These are phyloP conservation scores for Cephus sareptanus DNA, from an alignment of 2,888 invertebrate genomes.

Conservation along the genomic window DNA sequence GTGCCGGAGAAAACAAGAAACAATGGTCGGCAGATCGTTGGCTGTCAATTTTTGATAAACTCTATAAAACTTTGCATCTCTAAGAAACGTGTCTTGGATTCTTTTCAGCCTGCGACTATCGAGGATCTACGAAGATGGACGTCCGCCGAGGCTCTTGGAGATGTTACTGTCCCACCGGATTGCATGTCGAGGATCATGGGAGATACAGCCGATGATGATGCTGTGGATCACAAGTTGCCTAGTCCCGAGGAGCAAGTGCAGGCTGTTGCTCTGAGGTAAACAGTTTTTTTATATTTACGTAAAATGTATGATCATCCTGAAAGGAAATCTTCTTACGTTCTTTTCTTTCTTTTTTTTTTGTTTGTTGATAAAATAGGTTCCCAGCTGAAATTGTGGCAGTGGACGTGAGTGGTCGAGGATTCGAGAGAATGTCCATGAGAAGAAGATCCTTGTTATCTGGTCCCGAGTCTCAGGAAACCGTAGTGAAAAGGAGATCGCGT, in stretches of 20 bases:
- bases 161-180: slow-evolving; percentile 83
- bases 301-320: not conserved
- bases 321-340: not conserved
- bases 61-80: not conserved
- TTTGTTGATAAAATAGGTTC: slow-evolving; percentile 70
- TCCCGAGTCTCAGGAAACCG: slow-evolving; percentile 49
- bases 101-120: slow-evolving; percentile 80
- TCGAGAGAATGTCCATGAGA: slow-evolving; percentile 88
- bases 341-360: not conserved
- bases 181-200: slow-evolving; percentile 78
- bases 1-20: not conserved
- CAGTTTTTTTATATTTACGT: slow-evolving; percentile 39
- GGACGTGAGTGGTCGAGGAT: slow-evolving; percentile 88
- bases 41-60: not conserved
- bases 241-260: slow-evolving; percentile 89
- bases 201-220: slow-evolving; percentile 73
- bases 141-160: slow-evolving; percentile 83
- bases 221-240: slow-evolving; percentile 86
- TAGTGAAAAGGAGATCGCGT: slow-evolving; percentile 76
- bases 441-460: slow-evolving; percentile 80
- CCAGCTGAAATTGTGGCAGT: slow-evolving; percentile 89
- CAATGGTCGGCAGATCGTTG: not conserved
- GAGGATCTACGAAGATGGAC: slow-evolving; percentile 88
- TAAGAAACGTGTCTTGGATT: not conserved
- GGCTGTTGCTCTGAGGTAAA: slow-evolving; percentile 84